Conservation (phyloP, 53 echinoderm and acorn worm species). For the Zoroaster sp. region DNA sequence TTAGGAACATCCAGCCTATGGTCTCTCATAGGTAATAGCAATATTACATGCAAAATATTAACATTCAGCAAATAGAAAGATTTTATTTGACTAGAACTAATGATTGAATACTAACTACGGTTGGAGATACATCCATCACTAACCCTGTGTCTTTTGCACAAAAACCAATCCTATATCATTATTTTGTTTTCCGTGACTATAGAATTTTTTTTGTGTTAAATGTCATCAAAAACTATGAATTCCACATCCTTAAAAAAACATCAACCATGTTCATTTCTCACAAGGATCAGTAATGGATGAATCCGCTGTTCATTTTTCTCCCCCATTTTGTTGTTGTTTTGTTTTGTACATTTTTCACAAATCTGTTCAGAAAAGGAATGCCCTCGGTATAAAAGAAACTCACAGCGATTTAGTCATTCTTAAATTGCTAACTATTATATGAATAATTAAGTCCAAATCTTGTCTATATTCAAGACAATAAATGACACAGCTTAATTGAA, state of each 20-base stretch:
- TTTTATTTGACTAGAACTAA: background rate
- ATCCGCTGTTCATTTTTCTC: no score
- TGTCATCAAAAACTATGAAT: no score
- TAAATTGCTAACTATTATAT: background rate
- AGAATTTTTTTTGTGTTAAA: no score
- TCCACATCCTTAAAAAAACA: no score
- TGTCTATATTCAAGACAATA: background rate
- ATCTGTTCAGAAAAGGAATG: background rate
- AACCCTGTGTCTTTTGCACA: background rate
- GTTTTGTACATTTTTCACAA: no score
- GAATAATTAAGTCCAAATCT: background rate
- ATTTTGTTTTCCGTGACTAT: no score
- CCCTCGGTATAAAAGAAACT: background rate
- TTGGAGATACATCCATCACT: background rate
- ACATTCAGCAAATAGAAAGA: background rate
- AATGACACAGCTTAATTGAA: background rate
- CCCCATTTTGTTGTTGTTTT: no score
- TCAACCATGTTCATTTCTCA: no score
- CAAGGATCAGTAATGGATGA: no score
- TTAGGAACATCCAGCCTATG: background rate
- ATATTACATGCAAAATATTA: slow-evolving; percentile 19
- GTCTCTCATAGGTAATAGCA: background rate
- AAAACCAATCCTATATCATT: background rate
- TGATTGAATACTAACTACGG: background rate
- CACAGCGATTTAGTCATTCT: background rate